Evolutionary conservation across 2,888 invertebrate species (phyloP).

Genomic region (Prosopocoilus inquinatus): DNA sequence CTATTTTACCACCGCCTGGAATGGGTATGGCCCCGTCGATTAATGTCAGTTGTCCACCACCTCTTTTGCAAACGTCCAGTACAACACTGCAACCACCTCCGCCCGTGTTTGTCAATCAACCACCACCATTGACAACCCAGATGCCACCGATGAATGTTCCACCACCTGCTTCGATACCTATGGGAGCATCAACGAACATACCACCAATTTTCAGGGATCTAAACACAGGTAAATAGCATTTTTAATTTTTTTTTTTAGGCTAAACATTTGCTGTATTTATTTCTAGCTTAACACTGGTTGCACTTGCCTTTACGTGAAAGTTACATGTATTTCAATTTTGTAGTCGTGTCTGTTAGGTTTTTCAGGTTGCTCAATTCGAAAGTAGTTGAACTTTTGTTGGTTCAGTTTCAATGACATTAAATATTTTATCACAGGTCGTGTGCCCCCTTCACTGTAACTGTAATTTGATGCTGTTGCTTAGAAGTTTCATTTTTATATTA

Average conservation of each 20-base stretch:
- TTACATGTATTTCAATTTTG: too few species aligned
- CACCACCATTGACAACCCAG: slow-evolving; percentile 41
- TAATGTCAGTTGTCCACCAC: slow-evolving; percentile 41
- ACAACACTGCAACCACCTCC: slow-evolving; percentile 33
- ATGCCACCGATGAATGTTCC: slow-evolving; percentile 51
- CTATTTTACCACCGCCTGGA: slow-evolving; percentile 46
- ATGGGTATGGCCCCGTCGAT: slow-evolving; percentile 34
- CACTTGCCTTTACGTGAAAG: too few species aligned
- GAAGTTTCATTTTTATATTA: too few species aligned
- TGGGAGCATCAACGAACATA: slow-evolving; percentile 20
- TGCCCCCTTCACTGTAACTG: too few species aligned
- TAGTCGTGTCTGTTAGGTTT: too few species aligned
- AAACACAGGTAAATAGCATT: slow-evolving; percentile 43
- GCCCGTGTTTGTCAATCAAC: slow-evolving; percentile 42
- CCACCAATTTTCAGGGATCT: slow-evolving; percentile 37
- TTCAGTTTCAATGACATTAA: too few species aligned
- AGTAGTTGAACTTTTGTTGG: too few species aligned
- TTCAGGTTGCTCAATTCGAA: too few species aligned
- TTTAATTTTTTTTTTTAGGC: too few species aligned
- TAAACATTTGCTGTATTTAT: not conserved
- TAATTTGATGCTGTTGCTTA: too few species aligned
- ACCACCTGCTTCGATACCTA: slow-evolving; percentile 45
- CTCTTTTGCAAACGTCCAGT: slow-evolving; percentile 26
- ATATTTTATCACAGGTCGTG: too few species aligned
- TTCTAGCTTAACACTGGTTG: not conserved